Evolutionary conservation across 2,888 invertebrate species (phyloP), one percentile per base, ranked within the genome.

Genomic region (Anaspis maculata): DNA sequence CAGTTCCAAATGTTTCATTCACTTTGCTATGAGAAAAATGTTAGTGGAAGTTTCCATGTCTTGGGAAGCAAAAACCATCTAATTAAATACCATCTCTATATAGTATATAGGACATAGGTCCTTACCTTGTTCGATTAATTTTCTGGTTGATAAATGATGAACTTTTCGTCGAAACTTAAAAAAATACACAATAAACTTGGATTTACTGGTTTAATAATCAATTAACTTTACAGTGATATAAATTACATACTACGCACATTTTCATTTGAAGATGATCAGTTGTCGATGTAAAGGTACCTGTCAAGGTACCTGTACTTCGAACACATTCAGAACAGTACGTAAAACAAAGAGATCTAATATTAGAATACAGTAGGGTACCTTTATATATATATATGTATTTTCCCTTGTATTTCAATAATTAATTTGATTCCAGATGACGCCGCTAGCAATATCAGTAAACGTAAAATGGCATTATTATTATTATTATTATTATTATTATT

Each of bases 201-300:
- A 19, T 19, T 24, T 5, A 27, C 23, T 16, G 21, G 39, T 49
- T 44, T 48, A 48, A 51, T 48, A 46, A 42, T 44, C 28, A 46
- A 45, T 51, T 48, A 52, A 53, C 46, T 50, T 51, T 45, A 48
- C 45, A 46, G 42, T 49, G 49, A 49, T 44, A 48, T 49, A 49
- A 53, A 52, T 52, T 56, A 54, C 56, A 56, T 44, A 42, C 52
- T 54, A 52, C 51, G 52, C 51, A 51, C n/a, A n/a, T n/a, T 46
- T 47, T 52, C 44, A 41, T 28, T 49, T 44, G 42, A 42, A 51
- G 45, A 50, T 44, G 42, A 39, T 48, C 39, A 46, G 44, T 41
- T 40, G 39, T 44, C 42, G 46, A 48, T 51, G 49, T 45, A 48
- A 34, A 40, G 42, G 46, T 48, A 46, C 6, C 42, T 48, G 46